Base-by-base conservation (phyloP, 2,888 invertebrate species). In the Anticlea derivata region DNA sequence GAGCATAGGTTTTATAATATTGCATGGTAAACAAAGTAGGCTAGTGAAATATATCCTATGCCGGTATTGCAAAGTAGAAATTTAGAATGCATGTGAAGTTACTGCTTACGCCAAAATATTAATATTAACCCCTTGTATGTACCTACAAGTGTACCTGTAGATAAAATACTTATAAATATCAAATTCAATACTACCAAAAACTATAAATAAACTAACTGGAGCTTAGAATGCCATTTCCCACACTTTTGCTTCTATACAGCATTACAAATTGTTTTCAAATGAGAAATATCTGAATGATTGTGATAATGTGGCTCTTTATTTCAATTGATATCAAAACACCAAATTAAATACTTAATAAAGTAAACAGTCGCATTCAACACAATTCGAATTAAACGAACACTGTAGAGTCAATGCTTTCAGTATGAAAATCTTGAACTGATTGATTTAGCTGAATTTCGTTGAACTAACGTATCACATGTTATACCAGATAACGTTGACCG, bases 401-500 rank as follows among this genome's bases (percentile, higher is more conserved):
- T 22, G 29, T 53, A 52, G 50, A 31, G 34, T 44, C 12, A 31
- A 31, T 39, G 52, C 53, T 48, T 53, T 35, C 37, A 29, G 23
- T 11, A 34, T 24, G 7, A 37, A 29, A 11, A 33, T 10, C 23
- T 38, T 26, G 4, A 26, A 27, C n/a, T 23, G 8, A 26, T 37
- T 27, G 38, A 33, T 34, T 31, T 29, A 8, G n/a, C 17, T n/a
- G 7, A 22, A 30, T 34, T 38, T 48, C 7, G 1, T 20, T 6
- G 12, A 11, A 39, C 20, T 52, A 44, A 52, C 11, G n/a, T 24
- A 13, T 17, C 0, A 35, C 7, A 44, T 53, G 26, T 53, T 40
- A 53, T 33, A 60, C 68, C 85, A 94, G 97, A 97, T 92, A 95
- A 97, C 83, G 94, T 95, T 68, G 95, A 96, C 77, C 92, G 93